A percentile compares a stretch with the other conserved stretches of the same genome.
These are phyloP conservation scores for Ailuropoda melanoleuca DNA, from an alignment of 2,113 vertebrate species.

Conservation along the genomic window DNA sequence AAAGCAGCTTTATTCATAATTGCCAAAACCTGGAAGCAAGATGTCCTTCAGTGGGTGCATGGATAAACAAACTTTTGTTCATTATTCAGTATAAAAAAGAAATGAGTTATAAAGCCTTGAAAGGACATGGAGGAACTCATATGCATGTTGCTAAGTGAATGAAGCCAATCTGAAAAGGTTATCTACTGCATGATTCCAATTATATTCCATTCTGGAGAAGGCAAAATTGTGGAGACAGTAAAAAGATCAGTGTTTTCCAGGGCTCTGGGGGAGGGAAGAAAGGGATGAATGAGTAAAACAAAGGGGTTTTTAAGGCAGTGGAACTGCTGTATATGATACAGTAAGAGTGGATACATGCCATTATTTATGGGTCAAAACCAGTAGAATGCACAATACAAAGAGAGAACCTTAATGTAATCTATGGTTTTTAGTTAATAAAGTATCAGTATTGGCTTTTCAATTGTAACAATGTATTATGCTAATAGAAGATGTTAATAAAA, in stretches of 20 bases:
- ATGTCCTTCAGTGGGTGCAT: neutral
- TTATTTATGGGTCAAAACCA: neutral
- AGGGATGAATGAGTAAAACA: neutral
- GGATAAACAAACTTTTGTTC: neutral
- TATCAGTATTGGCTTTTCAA: neutral
- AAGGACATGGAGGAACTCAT: neutral
- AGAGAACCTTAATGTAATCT: neutral
- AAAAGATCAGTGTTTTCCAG: neutral
- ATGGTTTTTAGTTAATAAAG: neutral
- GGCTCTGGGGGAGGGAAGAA: neutral
- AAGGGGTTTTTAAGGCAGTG: neutral
- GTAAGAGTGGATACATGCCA: neutral
- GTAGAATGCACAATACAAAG: neutral
- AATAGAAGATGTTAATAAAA: neutral
- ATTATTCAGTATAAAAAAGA: neutral
- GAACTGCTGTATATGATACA: neutral
- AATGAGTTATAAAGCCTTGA: neutral
- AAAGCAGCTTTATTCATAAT: neutral
- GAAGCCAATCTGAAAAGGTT: neutral
- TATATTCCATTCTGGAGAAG: neutral
- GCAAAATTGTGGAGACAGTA: neutral
- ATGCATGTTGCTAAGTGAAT: neutral
- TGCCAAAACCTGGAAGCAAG: neutral
- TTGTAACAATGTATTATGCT: neutral
- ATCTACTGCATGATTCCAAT: neutral